These are phyloP conservation scores for Lepisosteus osseus DNA, from an alignment of 2,113 vertebrate genomes.

Conservation along the genomic window DNA sequence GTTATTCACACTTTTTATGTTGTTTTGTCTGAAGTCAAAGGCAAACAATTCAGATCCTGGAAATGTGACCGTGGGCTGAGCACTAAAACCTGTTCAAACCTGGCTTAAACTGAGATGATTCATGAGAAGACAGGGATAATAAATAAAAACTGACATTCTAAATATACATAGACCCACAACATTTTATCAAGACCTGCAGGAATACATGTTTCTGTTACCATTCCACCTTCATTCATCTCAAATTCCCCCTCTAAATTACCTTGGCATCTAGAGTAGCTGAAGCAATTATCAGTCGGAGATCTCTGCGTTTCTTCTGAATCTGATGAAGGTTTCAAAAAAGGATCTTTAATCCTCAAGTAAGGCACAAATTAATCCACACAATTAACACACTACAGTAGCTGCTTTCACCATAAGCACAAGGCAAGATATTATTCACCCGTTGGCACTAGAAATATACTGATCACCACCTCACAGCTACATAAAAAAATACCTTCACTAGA, in stretches of 20 bases:
- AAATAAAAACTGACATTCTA: not conserved
- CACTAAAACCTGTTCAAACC: not conserved
- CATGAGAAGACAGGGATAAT: not conserved
- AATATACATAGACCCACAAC: not conserved
- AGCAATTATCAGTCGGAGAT: conserved; percentile 89
- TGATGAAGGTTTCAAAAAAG: conserved; percentile 37
- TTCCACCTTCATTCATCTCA: too few relatives aligned
- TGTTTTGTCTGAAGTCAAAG: not conserved
- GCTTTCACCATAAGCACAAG: not conserved
- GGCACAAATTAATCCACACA: not conserved
- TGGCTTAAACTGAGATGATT: not conserved
- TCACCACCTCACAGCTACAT: too few relatives aligned
- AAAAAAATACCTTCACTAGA: too few relatives aligned
- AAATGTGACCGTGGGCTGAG: not conserved
- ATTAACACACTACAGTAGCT: not conserved
- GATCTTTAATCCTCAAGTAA: too few relatives aligned
- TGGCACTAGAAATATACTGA: too few relatives aligned
- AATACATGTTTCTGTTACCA: too few relatives aligned
- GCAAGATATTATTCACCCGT: too few relatives aligned
- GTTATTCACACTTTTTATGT: not conserved
- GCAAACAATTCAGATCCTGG: not conserved
- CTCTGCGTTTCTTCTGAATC: conserved; percentile 94
- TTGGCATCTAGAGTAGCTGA: conserved; percentile 97
- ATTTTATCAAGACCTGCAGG: too few relatives aligned
- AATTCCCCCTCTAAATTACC: conserved; percentile 57